Evolutionary conservation across 64 coral and sea anemone genomes (phyloP).

Genomic region (Montipora sp.): DNA sequence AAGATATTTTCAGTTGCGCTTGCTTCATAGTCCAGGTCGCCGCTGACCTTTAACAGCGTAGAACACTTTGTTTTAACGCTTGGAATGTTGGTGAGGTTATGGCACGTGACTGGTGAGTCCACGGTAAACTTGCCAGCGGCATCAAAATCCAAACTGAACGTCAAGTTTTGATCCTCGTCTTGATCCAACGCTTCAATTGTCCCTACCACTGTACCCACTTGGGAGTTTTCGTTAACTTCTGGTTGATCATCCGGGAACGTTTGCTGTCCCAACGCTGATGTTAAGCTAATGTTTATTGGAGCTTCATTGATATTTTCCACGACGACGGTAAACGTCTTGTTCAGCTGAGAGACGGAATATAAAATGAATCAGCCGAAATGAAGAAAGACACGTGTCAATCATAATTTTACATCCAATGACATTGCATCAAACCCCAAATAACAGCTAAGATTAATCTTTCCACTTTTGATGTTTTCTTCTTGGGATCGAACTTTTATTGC

Average conservation of each 20-base stretch:
- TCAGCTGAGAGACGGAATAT: slow-evolving; percentile 46
- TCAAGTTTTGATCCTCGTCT: slow-evolving; percentile 74
- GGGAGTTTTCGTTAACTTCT: slow-evolving; percentile 77
- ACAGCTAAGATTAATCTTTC: too few species aligned
- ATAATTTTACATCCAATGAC: not conserved
- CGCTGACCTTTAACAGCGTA: slow-evolving; percentile 29
- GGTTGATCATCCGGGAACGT: slow-evolving; percentile 62
- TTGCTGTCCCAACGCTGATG: slow-evolving; percentile 71
- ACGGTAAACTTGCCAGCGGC: slow-evolving; percentile 71
- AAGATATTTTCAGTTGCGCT: slow-evolving; percentile 51
- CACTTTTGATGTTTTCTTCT: too few species aligned
- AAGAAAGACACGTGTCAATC: not conserved
- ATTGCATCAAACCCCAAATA: too few species aligned
- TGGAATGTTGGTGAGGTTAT: slow-evolving; percentile 60
- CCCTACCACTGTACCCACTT: slow-evolving; percentile 58
- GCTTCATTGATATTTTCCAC: slow-evolving; percentile 88
- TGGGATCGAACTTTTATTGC: too few species aligned
- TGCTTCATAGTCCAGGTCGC: slow-evolving; percentile 71
- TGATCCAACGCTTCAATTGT: slow-evolving; percentile 87
- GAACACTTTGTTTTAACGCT: slow-evolving; percentile 64
- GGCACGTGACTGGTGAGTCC: slow-evolving; percentile 48
- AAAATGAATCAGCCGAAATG: not conserved
- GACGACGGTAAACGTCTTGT: slow-evolving; percentile 75
- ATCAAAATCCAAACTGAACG: slow-evolving; percentile 75
- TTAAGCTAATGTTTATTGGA: slow-evolving; percentile 82